phyloP scores from a whole-genome alignment of 1,140 invertebrate species.

The Belonocnema kinseyi region DNA sequence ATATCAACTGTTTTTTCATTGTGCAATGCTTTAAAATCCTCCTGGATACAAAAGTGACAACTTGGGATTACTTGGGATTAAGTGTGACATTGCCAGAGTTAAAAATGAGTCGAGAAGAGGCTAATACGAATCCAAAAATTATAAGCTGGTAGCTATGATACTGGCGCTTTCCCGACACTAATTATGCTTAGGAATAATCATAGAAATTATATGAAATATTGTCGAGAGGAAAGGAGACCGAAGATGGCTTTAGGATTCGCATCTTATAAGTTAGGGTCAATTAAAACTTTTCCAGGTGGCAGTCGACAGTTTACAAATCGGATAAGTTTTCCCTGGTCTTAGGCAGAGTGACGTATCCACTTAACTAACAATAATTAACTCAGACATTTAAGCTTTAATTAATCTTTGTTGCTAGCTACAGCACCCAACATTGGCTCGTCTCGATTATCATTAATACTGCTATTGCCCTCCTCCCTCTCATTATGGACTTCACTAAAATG shows the following conservation, averaged over 20 bases:
- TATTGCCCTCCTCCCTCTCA: background rate
- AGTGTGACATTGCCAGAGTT: too few relatives aligned
- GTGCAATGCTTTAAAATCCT: too few relatives aligned
- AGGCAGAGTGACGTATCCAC: conserved; percentile 22
- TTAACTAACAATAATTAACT: conserved; percentile 52
- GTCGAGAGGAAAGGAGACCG: conserved; percentile 27
- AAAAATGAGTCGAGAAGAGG: too few relatives aligned
- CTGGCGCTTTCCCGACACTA: conserved; percentile 6
- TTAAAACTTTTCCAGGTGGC: conserved; percentile 57
- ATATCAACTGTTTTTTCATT: too few relatives aligned
- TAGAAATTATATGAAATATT: conserved; percentile 36
- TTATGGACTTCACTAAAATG: background rate
- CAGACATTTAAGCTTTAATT: conserved; percentile 47
- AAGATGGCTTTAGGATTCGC: conserved; percentile 35
- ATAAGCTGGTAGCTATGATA: background rate
- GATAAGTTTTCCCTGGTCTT: conserved; percentile 45
- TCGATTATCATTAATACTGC: conserved; percentile 19
- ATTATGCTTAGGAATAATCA: conserved; percentile 42
- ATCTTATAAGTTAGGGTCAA: conserved; percentile 51
- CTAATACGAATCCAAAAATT: background rate
- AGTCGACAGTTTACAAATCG: conserved; percentile 55
- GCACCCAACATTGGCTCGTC: conserved; percentile 9
- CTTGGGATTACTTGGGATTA: too few relatives aligned
- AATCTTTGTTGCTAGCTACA: conserved; percentile 43
- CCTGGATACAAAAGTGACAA: too few relatives aligned